phyloP scores from a whole-genome alignment of 1,140 invertebrate species.

The Cheumatopsyche charites region DNA sequence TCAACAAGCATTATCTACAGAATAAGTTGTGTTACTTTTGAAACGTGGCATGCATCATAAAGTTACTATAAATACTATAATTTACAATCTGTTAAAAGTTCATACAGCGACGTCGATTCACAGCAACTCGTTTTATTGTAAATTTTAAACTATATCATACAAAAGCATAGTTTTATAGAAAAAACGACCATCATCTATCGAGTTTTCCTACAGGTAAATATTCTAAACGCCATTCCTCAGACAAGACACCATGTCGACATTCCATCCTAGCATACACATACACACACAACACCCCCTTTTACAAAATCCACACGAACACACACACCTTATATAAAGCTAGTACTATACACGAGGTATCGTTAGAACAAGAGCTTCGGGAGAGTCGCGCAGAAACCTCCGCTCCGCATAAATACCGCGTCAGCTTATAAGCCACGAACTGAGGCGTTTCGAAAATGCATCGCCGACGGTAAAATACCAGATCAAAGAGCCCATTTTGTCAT shows the following conservation, averaged over 20 bases:
- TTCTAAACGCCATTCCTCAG: not conserved
- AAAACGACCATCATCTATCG: no score
- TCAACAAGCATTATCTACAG: no score
- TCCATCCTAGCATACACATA: not conserved
- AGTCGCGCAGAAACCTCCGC: not conserved
- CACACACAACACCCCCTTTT: not conserved
- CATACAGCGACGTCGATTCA: no score
- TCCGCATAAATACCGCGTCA: conserved; percentile 31
- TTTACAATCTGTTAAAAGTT: no score
- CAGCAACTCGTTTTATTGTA: no score
- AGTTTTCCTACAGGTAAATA: conserved; percentile 5
- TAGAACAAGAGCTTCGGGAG: not conserved
- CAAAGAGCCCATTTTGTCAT: not conserved
- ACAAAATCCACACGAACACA: no score
- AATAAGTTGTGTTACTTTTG: no score
- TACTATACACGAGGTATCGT: not conserved
- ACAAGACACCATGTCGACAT: not conserved
- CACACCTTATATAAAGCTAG: no score
- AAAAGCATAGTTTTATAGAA: no score
- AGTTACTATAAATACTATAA: no score
- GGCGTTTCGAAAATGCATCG: conserved; percentile 36
- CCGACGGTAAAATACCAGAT: conserved; percentile 7
- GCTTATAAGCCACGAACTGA: conserved; percentile 32
- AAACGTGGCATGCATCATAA: no score
- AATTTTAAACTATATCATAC: no score